Evolutionary conservation across 2,113 vertebrate species (phyloP).

Genomic region (Tragelaphus buxtoni): DNA sequence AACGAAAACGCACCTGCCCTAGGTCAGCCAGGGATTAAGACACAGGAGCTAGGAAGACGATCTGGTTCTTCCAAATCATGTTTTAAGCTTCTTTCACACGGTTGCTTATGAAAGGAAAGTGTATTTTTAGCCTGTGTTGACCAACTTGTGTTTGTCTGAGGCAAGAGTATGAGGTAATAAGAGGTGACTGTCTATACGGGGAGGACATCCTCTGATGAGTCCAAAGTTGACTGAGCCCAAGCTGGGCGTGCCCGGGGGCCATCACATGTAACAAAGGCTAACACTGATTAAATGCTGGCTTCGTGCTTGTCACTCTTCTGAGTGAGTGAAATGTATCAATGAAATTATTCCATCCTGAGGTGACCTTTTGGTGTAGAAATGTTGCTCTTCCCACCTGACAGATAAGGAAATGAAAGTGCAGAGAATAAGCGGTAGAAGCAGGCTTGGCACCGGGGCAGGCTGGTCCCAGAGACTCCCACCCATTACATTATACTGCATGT

Average conservation of each 20-base stretch:
- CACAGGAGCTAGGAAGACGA: not conserved
- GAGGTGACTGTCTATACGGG: not conserved
- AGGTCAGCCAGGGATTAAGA: not conserved
- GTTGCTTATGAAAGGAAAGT: not conserved
- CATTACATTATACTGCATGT: rapidly evolving
- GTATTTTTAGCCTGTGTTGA: not conserved
- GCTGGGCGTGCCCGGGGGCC: not conserved
- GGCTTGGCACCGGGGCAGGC: not conserved
- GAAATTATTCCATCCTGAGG: not conserved
- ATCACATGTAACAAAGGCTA: not conserved
- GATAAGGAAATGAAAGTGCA: not conserved
- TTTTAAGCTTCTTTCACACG: not conserved
- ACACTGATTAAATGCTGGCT: not conserved
- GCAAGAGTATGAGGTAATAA: not conserved
- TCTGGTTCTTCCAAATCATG: not conserved
- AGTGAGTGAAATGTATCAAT: not conserved
- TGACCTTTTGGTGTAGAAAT: not conserved
- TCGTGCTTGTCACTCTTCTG: not conserved
- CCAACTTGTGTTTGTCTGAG: not conserved
- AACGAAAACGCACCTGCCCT: not conserved
- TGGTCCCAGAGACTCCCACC: not conserved
- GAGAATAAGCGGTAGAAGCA: not conserved
- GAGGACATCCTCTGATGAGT: not conserved
- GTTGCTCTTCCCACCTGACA: not conserved
- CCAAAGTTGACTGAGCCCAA: not conserved